These are phyloP conservation scores for Orthosia gracilis DNA, from an alignment of 2,888 invertebrate species.

Conservation along the genomic window DNA sequence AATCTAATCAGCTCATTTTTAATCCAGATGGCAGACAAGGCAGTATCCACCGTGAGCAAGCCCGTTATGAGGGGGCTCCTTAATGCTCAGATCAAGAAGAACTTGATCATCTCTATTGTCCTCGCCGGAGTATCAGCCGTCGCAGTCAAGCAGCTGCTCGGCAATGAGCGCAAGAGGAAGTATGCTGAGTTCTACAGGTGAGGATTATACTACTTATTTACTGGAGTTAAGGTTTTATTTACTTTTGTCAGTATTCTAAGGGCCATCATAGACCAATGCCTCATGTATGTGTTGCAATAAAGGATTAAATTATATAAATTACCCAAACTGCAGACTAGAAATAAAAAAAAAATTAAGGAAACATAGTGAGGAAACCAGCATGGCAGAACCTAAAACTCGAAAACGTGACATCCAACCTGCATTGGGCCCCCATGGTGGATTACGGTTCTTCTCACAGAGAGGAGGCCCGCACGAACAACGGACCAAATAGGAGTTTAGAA, in stretches of 20 bases:
- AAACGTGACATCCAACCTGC: too few relatives aligned
- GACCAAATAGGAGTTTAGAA: too few relatives aligned
- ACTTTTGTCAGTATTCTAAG: not conserved
- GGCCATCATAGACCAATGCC: too few relatives aligned
- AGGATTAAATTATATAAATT: too few relatives aligned
- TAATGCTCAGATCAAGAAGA: conserved; percentile 92
- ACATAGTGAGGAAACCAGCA: too few relatives aligned
- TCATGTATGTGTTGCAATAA: too few relatives aligned
- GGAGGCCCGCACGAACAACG: too few relatives aligned
- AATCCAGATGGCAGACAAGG: conserved; percentile 87
- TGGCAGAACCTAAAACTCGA: too few relatives aligned
- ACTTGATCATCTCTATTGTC: conserved; percentile 90
- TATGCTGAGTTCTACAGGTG: conserved; percentile 97
- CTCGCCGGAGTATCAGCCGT: conserved; percentile 87
- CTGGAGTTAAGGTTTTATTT: not conserved
- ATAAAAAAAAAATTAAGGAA: too few relatives aligned
- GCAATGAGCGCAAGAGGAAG: conserved; percentile 91
- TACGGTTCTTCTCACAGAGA: too few relatives aligned
- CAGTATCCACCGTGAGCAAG: conserved; percentile 82
- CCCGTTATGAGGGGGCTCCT: conserved; percentile 94
- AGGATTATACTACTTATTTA: conserved; percentile 3
- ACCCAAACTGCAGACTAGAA: too few relatives aligned
- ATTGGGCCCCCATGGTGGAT: too few relatives aligned
- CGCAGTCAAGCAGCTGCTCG: conserved; percentile 90
- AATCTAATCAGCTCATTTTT: not conserved